These are phyloP conservation scores for Apogon hyalosoma DNA, from an alignment of 2,797 vertebrate species.

Conservation along the genomic window DNA sequence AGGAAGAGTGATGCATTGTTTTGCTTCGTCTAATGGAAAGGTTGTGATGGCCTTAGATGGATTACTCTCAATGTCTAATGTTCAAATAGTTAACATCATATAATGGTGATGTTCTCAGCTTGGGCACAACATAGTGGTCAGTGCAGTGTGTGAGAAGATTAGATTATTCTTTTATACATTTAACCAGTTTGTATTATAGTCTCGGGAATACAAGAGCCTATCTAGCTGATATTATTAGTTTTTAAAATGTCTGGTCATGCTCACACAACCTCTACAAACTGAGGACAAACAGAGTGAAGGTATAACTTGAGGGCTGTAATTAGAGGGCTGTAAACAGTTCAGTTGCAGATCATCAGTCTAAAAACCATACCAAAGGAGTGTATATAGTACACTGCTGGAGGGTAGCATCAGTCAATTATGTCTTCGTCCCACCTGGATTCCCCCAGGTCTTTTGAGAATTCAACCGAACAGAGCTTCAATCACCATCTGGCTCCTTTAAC, in stretches of 20 bases:
- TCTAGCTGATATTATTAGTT: not conserved
- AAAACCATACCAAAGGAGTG: not conserved
- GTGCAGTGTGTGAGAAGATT: not conserved
- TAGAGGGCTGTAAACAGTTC: slow-evolving; percentile 6
- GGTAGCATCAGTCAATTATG: slow-evolving; percentile 46
- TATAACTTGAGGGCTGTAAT: not conserved
- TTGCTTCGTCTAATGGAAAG: slow-evolving; percentile 42
- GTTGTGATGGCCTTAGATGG: slow-evolving; percentile 38
- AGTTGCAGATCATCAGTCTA: slow-evolving; percentile 31
- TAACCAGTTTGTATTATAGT: not conserved
- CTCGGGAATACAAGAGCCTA: not conserved
- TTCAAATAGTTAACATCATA: slow-evolving; percentile 25
- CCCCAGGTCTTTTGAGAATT: slow-evolving; percentile 40
- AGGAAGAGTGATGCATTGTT: slow-evolving; percentile 54
- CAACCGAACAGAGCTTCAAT: slow-evolving; percentile 23
- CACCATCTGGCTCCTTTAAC: slow-evolving; percentile 40
- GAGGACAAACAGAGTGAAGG: not conserved
- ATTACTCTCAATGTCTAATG: slow-evolving; percentile 11
- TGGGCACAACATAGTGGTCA: not conserved
- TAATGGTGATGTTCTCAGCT: slow-evolving; percentile 8
- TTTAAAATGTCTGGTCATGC: not conserved
- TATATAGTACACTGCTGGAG: slow-evolving; percentile 23
- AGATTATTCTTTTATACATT: not conserved
- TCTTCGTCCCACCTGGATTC: slow-evolving; percentile 33
- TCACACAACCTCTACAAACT: slow-evolving; percentile 14